A percentile compares a stretch with the other conserved stretches of the same genome.
Evolutionary conservation across 2,797 vertebrate genomes (phyloP).

Genomic region (Brachyalestes nurse): DNA sequence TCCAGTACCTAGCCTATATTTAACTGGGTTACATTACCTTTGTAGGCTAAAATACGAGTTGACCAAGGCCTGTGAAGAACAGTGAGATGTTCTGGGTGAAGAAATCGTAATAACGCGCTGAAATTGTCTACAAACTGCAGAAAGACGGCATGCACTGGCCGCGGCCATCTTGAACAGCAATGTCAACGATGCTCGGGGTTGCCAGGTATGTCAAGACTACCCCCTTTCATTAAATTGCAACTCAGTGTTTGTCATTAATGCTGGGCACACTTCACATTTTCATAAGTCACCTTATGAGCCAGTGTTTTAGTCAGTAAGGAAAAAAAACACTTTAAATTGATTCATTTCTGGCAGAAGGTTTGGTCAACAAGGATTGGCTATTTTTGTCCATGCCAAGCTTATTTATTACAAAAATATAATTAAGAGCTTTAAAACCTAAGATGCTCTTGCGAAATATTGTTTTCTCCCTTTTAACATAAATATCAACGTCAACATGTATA

Average conservation of each 20-base stretch:
- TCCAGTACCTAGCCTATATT: neutral
- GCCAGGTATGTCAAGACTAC: conserved; percentile 56
- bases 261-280: too few species aligned
- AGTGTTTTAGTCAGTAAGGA: too few species aligned
- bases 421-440: too few species aligned
- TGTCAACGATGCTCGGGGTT: conserved; percentile 43
- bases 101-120: conserved; percentile 71
- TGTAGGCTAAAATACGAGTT: conserved; percentile 43
- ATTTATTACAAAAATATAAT: too few species aligned
- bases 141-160: conserved; percentile 72
- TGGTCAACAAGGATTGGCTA: too few species aligned
- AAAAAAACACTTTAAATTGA: too few species aligned
- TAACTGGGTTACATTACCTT: conserved; percentile 65
- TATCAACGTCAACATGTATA: too few species aligned
- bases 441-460: too few species aligned
- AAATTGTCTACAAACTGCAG: conserved; percentile 78
- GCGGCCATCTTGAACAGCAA: conserved; percentile 77
- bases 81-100: conserved; percentile 53
- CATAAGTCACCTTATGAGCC: too few species aligned
- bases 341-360: too few species aligned
- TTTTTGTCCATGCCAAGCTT: too few species aligned
- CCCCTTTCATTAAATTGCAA: neutral
- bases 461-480: too few species aligned
- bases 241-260: neutral
- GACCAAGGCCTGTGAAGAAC: conserved; percentile 23